These are phyloP conservation scores for Epistrophe grossulariae DNA, from an alignment of 2,888 invertebrate species.

Conservation along the genomic window DNA sequence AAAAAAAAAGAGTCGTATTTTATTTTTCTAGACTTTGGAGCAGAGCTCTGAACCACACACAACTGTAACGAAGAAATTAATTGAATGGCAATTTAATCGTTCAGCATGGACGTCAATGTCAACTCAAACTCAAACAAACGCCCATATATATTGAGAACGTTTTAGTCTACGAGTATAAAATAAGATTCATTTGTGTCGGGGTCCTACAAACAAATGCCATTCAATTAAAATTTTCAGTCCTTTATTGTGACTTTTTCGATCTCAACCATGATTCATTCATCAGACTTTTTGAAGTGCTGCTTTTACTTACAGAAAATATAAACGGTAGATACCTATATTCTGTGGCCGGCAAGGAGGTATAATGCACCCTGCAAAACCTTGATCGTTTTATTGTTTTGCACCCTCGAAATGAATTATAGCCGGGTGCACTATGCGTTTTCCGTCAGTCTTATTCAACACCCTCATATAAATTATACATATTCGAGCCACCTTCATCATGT, in stretches of 20 bases:
- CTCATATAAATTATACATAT: constrained; percentile 31
- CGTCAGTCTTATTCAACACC: constrained; percentile 58
- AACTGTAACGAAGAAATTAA: constrained; percentile 27
- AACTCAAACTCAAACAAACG: constrained; percentile 58
- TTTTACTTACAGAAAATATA: constrained; percentile 2
- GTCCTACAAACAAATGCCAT: constrained; percentile 51
- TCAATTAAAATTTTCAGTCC: constrained; percentile 60
- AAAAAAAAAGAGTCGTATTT: too few relatives aligned
- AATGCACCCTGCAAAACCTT: not conserved
- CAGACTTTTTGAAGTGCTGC: constrained; percentile 35
- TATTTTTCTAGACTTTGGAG: constrained; percentile 31
- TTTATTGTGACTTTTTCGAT: constrained; percentile 51
- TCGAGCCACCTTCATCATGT: constrained; percentile 43
- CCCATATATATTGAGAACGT: constrained; percentile 39
- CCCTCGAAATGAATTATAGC: constrained; percentile 34
- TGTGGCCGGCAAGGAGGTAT: not conserved
- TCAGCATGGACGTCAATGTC: constrained; percentile 52
- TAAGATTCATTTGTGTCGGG: not conserved
- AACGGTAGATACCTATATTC: too few relatives aligned
- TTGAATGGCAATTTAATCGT: constrained; percentile 72
- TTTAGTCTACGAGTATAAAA: not conserved
- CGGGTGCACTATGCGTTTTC: constrained; percentile 63
- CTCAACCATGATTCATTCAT: constrained; percentile 56
- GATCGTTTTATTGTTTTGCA: constrained; percentile 55
- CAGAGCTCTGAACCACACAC: constrained; percentile 45